phyloP scores from a whole-genome alignment of 1,140 invertebrate species.

The Danaus melanippus region DNA sequence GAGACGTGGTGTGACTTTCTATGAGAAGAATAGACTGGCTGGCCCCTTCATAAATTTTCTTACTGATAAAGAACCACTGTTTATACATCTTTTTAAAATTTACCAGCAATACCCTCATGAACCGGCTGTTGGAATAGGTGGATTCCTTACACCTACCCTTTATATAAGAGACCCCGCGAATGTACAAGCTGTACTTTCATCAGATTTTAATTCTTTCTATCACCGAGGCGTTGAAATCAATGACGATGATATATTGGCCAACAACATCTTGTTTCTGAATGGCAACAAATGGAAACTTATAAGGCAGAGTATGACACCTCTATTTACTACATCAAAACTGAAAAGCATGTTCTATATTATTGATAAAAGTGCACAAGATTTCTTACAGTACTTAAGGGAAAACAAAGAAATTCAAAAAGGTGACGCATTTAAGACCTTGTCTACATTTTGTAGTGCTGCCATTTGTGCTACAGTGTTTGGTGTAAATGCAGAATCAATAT shows the following conservation, averaged over 20 bases:
- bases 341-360: constrained; percentile 62
- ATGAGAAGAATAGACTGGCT: constrained; percentile 25
- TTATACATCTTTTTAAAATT: constrained; percentile 26
- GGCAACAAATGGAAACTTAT: constrained; percentile 60
- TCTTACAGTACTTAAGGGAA: constrained; percentile 27
- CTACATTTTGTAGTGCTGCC: constrained; percentile 27
- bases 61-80: constrained; percentile 19
- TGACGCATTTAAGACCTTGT: neutral
- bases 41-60: constrained; percentile 27
- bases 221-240: constrained; percentile 67
- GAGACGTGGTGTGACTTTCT: constrained; percentile 21
- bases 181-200: constrained; percentile 63
- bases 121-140: constrained; percentile 44
- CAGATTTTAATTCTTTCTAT: constrained; percentile 67
- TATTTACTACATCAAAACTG: constrained; percentile 63
- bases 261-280: constrained; percentile 67
- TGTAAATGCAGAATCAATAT: constrained; percentile 26
- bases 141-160: constrained; percentile 53
- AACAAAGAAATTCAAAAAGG: constrained; percentile 24
- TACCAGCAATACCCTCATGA: constrained; percentile 30
- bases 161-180: constrained; percentile 68
- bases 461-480: constrained; percentile 34
- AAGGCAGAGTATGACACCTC: constrained; percentile 56
- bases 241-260: constrained; percentile 69
- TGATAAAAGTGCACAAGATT: constrained; percentile 42